These are phyloP conservation scores for Cynoglossus semilaevis DNA, from an alignment of 2,113 vertebrate species.

Conservation along the genomic window DNA sequence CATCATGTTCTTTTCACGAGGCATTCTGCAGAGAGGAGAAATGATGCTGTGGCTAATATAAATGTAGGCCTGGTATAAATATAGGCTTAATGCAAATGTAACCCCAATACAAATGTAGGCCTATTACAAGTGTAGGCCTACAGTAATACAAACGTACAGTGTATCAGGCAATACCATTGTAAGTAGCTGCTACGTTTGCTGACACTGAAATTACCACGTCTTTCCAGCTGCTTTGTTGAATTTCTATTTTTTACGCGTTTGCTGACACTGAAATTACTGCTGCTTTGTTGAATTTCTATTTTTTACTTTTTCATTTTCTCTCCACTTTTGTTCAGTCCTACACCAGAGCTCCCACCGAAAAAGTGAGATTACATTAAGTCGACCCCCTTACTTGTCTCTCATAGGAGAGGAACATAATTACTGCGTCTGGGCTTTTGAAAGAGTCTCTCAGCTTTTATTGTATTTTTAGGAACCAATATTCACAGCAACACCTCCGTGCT, in stretches of 20 bases:
- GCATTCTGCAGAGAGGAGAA: conserved; percentile 31
- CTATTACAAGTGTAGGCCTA: conserved; percentile 41
- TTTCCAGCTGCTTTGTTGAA: conserved; percentile 21
- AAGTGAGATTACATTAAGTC: conserved; percentile 53
- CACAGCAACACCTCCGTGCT: conserved; percentile 16
- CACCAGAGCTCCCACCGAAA: conserved; percentile 11
- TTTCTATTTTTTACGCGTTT: no score
- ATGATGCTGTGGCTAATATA: conserved; percentile 44
- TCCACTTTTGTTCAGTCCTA: conserved; percentile 37
- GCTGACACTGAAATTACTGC: conserved; percentile 40
- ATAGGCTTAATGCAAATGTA: conserved; percentile 35
- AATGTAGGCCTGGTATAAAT: conserved; percentile 15
- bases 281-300: conserved; percentile 7
- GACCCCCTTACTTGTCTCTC: conserved; percentile 53
- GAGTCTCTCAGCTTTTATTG: conserved; percentile 43
- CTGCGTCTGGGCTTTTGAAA: conserved; percentile 40
- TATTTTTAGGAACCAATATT: conserved; percentile 47
- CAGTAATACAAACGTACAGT: no score
- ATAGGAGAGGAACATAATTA: conserved; percentile 56
- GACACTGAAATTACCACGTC: conserved; percentile 38
- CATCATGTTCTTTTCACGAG: conserved; percentile 42
- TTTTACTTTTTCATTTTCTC: conserved; percentile 11
- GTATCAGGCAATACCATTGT: conserved; percentile 20
- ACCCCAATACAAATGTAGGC: no score
- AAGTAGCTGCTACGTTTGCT: conserved; percentile 26